Base-by-base conservation (phyloP, 1,140 invertebrate species). In the Camponotus floridanus region DNA sequence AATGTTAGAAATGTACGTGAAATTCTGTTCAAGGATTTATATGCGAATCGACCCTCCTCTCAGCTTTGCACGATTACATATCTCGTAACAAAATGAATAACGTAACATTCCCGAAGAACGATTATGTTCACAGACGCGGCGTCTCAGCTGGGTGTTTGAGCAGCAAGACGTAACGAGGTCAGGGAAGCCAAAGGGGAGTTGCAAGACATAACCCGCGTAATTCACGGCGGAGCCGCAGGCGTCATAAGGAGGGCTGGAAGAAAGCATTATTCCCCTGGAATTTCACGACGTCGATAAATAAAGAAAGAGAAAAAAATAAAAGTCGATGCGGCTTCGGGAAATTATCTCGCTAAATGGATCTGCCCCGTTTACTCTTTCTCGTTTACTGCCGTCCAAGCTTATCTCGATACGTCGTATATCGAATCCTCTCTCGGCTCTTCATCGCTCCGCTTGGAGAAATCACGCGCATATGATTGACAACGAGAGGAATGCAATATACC, bases 101-200 rank as follows among this genome's bases (percentile, higher is more conserved):
- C 33, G n/a, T 51, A 79, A 67, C 76, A 79, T 45, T 11, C 3
- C n/a, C 65, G 65, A 57, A 42, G 39, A 83, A 61, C 31, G 26
- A 83, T 74, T 73, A 74, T 26, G 79, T 48, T 45, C 48, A 45
- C 26, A 21, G 68, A 39, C 79, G 55, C 68, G 57, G 26, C 51
- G 39, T 80, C 76, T 88, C 76, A 67, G 15, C 31, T 26, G 88
- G 85, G 76, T 78, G 57, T 87, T 87, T 86, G 85, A 83, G 68
- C 91, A 85, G 90, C 87, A 85, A 87, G 68, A 91, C 85, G 87
- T 92, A 93, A 93, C 88, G 89, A 86, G 92, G 92, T 93, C 92
- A 92, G 86, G 87, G 91, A 93, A 92, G 92, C 92, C 90, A 92
- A 90, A 92, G 79, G 85, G 80, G 78, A 90, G 79, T 59, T 86